phyloP scores from a whole-genome alignment of 2,888 invertebrate genomes.

The Eumacrocentrus americanus region DNA sequence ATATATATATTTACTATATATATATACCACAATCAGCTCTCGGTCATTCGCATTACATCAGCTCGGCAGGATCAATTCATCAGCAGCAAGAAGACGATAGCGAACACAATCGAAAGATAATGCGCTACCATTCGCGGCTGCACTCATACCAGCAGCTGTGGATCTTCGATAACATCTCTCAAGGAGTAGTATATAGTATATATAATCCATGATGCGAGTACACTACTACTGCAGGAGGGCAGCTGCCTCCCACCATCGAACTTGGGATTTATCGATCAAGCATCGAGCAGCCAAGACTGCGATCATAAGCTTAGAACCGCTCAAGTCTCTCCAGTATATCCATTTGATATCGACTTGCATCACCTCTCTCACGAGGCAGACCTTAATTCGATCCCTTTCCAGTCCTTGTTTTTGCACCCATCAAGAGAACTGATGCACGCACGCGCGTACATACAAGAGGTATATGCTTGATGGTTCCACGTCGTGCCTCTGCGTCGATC shows the following conservation, averaged over 20 bases:
- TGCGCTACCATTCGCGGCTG: constrained; percentile 9
- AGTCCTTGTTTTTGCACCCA: too few relatives aligned
- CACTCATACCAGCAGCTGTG: constrained; percentile 19
- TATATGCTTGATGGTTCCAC: not conserved
- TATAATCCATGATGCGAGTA: too few relatives aligned
- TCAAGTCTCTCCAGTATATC: not conserved
- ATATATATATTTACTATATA: not conserved
- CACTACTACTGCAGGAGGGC: constrained; percentile 37
- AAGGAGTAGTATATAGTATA: not conserved
- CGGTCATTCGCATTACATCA: too few relatives aligned
- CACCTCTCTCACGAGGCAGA: too few relatives aligned
- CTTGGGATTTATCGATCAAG: constrained; percentile 4
- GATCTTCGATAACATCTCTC: constrained; percentile 33
- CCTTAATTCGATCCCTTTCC: too few relatives aligned
- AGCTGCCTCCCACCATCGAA: constrained; percentile 51
- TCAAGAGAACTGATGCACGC: too few relatives aligned
- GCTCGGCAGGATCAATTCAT: not conserved
- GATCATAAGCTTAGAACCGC: not conserved
- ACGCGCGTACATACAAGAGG: not conserved
- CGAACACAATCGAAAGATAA: constrained; percentile 20
- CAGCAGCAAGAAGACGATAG: constrained; percentile 13
- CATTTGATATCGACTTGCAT: not conserved
- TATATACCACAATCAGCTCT: not conserved
- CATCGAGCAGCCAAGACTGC: not conserved
- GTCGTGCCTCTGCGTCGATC: not conserved